Evolutionary conservation across 2,888 invertebrate species (phyloP).

Genomic region (Gari tellinella): DNA sequence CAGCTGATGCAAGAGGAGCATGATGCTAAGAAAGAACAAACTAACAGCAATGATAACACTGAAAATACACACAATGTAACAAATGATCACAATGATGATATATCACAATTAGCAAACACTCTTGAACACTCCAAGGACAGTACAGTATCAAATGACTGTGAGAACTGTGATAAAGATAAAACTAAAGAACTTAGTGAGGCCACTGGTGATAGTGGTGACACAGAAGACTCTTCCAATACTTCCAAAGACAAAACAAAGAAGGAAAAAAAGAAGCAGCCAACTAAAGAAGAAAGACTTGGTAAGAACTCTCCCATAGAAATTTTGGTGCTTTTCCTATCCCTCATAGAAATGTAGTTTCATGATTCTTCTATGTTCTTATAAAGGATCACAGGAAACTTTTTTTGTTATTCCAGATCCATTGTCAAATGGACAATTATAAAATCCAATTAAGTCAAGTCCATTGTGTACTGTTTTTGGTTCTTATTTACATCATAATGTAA

Average conservation of each 20-base stretch:
- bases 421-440: too few species aligned
- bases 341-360: too few species aligned
- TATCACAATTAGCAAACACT: too few species aligned
- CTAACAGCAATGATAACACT: constrained; percentile 12
- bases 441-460: too few species aligned
- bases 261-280: constrained; percentile 27
- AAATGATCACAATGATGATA: too few species aligned
- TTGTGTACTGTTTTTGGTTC: too few species aligned
- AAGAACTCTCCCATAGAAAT: too few species aligned
- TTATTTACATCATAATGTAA: too few species aligned
- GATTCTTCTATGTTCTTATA: too few species aligned
- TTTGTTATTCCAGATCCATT: too few species aligned
- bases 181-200: constrained; percentile 5
- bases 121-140: not conserved
- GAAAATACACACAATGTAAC: constrained; percentile 4
- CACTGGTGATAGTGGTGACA: constrained; percentile 4
- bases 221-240: not conserved
- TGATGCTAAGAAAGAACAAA: constrained; percentile 38
- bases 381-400: too few species aligned
- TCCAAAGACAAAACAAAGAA: constrained; percentile 12
- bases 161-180: not conserved
- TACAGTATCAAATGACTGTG: not conserved
- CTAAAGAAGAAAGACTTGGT: constrained; percentile 63
- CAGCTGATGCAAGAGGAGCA: constrained; percentile 80
- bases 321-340: too few species aligned